phyloP scores from a whole-genome alignment of 2,797 vertebrate genomes.

The Microtus agrestis region DNA sequence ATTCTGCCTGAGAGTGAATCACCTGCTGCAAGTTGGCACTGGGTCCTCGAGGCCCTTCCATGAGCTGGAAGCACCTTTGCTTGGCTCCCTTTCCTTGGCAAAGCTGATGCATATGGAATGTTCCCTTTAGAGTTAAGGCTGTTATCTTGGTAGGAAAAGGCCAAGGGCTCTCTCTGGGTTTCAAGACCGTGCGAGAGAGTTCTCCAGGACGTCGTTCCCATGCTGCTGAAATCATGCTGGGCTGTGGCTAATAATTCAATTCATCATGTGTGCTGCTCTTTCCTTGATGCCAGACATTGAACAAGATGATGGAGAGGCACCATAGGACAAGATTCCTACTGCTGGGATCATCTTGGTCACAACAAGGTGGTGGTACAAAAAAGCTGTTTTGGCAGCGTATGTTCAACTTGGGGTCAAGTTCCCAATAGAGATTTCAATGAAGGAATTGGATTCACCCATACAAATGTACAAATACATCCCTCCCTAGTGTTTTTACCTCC shows the following conservation, averaged over 20 bases:
- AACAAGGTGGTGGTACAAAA: neutral
- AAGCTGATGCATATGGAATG: conserved; percentile 45
- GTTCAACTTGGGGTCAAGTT: neutral
- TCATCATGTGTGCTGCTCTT: neutral
- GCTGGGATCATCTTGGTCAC: neutral
- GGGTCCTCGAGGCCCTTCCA: neutral
- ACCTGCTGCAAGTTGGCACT: conserved; percentile 55
- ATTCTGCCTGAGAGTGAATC: conserved; percentile 40
- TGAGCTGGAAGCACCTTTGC: conserved; percentile 31
- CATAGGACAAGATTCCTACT: neutral
- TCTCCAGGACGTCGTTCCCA: conserved; percentile 25
- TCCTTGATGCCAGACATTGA: conserved; percentile 8
- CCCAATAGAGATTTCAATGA: neutral
- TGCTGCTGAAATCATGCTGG: conserved; percentile 66
- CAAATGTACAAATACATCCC: neutral
- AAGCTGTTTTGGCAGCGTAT: neutral
- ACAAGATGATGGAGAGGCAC: neutral
- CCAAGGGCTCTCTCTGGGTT: conserved; percentile 61
- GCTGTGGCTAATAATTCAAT: conserved; percentile 51
- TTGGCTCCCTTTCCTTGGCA: conserved; percentile 58
- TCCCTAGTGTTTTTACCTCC: neutral
- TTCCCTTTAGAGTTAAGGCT: conserved; percentile 58
- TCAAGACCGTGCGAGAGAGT: conserved; percentile 51
- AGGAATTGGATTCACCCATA: neutral
- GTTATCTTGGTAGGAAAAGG: conserved; percentile 67